A percentile compares a stretch with the other conserved stretches of the same genome.
Evolutionary conservation across 2,113 vertebrate genomes (phyloP).

Genomic region (Perccottus glenii): DNA sequence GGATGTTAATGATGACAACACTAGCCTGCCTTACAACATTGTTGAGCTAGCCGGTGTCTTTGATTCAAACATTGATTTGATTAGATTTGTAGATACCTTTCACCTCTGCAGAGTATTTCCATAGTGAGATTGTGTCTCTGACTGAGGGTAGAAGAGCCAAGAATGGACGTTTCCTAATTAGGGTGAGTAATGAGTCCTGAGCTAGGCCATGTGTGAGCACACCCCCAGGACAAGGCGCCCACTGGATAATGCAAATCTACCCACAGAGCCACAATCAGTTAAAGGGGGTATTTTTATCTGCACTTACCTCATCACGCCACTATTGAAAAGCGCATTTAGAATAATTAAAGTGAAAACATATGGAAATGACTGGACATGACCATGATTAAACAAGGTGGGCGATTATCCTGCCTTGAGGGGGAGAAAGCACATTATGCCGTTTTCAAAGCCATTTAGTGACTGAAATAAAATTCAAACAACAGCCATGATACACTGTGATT

Average conservation of each 20-base stretch:
- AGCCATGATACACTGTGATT: slow-evolving; percentile 79
- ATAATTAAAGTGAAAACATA: slow-evolving; percentile 78
- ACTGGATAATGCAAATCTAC: slow-evolving; percentile 72
- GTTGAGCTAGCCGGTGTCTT: slow-evolving; percentile 47
- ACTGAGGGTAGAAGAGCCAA: slow-evolving; percentile 58
- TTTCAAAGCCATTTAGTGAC: slow-evolving; percentile 81
- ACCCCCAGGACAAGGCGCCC: slow-evolving; percentile 69
- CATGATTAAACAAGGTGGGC: slow-evolving; percentile 78
- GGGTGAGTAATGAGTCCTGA: slow-evolving; percentile 79
- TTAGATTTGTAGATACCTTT: slow-evolving; percentile 74
- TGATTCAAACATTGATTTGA: slow-evolving; percentile 76
- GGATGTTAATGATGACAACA: slow-evolving; percentile 72
- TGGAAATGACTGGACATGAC: slow-evolving; percentile 78
- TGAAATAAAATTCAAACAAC: slow-evolving; percentile 73
- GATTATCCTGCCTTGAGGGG: slow-evolving; percentile 74
- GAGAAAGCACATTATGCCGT: slow-evolving; percentile 76
- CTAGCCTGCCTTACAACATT: slow-evolving; percentile 55
- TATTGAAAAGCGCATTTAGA: slow-evolving; percentile 62
- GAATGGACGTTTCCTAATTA: slow-evolving; percentile 79
- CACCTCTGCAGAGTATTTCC: slow-evolving; percentile 70
- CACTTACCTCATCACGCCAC: slow-evolving; percentile 72
- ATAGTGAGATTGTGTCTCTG: slow-evolving; percentile 64
- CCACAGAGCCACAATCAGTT: slow-evolving; percentile 74
- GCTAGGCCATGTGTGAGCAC: slow-evolving; percentile 67
- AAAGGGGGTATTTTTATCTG: slow-evolving; percentile 73